Evolutionary conservation across 2,888 invertebrate genomes (phyloP), one percentile per base, ranked within the genome.

Genomic region (Rutpela maculata): DNA sequence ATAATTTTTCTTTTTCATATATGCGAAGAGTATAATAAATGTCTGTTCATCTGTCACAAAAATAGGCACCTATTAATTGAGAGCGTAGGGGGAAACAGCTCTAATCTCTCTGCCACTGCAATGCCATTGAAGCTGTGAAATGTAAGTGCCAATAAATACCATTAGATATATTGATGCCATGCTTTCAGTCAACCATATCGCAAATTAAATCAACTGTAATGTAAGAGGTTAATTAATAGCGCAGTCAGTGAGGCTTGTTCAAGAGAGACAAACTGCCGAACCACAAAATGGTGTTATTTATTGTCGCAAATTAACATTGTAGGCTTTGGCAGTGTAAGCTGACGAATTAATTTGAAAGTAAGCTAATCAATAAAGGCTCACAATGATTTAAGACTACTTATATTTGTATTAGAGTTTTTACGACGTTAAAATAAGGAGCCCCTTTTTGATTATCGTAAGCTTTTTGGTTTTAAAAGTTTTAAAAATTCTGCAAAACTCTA

Each of bases 211-310:
- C 70, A 56, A 56, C 12, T 60, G 59, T 62, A 70, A 70, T 60
- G 35, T 62, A 70, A 70, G 70, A 70, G 60, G 60, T 60, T 62
- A 70, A 70, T 70, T 70, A 60, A 70, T 70, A 70, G 70, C 38
- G 15, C 62, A 60, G 70, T 70, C 70, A 70, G 60, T 70, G 70
- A 60, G 60, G 70, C 62, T 62, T 26, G 18, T 60, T 35, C 43
- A 19, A 70, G 60, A 35, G 60, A 60, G 60, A 43, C 60, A 70
- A 70, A 70, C 60, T 70, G 60, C 43, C 70, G 70, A 43, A 70
- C 70, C 70, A 19, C 70, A 70, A 62, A 70, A 70, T 43, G 22
- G 70, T 60, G 38, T 70, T 60, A 70, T 70, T 70, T 70, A 70
- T 70, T n/a, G 38, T 15, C 18, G 43, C 70, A 62, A 70, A 70